A percentile compares a stretch with the other conserved stretches of the same genome.
phyloP scores from a whole-genome alignment of 2,113 vertebrate species.

The Cichladusa arquata region DNA sequence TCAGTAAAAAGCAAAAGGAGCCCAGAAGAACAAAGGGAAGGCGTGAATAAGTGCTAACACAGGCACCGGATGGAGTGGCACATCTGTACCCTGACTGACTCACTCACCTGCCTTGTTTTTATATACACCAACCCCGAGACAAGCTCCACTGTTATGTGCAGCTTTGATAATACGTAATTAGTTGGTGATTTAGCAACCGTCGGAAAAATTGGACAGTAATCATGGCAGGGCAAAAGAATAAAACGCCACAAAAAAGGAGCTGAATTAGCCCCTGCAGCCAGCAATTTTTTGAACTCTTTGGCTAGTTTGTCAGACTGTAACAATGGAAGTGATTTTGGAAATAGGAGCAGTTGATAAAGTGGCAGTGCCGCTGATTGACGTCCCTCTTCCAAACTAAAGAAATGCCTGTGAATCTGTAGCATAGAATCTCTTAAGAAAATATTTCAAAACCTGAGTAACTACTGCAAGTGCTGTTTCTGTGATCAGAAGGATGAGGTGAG shows the following conservation, averaged over 20 bases:
- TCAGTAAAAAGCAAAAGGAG: conserved; percentile 1
- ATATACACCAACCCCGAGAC: background rate
- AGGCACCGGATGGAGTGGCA: conserved; percentile 12
- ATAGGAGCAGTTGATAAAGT: conserved; percentile 48
- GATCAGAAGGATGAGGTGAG: background rate
- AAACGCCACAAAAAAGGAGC: conserved; percentile 43
- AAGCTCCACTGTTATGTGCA: background rate
- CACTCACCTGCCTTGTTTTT: conserved; percentile 31
- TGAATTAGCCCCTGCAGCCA: conserved; percentile 45
- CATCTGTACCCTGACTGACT: background rate
- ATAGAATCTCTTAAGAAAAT: background rate
- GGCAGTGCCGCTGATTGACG: conserved; percentile 18
- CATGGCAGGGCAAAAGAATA: background rate
- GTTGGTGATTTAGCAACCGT: conserved; percentile 53
- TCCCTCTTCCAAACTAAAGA: conserved; percentile 23
- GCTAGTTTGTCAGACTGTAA: conserved; percentile 59
- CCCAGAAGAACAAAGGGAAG: conserved; percentile 28
- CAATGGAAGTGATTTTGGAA: conserved; percentile 71
- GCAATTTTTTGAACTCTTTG: conserved; percentile 54
- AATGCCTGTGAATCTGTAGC: background rate
- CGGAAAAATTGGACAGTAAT: conserved; percentile 36
- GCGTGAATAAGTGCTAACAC: background rate
- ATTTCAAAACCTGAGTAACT: background rate
- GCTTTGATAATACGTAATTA: conserved; percentile 67
- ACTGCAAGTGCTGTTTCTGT: background rate